These are phyloP conservation scores for Pangasius krempfi DNA, from an alignment of 2,797 vertebrate genomes.

Conservation along the genomic window DNA sequence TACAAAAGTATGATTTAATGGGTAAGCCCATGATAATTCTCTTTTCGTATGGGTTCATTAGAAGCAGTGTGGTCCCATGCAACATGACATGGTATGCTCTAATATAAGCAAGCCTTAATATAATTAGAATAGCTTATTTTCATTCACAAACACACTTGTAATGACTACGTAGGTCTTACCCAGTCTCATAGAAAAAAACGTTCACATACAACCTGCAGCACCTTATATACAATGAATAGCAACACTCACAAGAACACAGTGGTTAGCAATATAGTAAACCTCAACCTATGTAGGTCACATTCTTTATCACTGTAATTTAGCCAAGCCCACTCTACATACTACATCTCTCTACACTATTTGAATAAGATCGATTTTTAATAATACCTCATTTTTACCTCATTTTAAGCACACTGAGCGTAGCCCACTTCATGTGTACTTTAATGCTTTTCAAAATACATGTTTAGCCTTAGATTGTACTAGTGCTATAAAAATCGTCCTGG, in stretches of 20 bases:
- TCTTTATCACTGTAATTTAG: background rate
- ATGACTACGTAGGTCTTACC: background rate
- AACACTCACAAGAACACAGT: background rate
- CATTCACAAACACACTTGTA: background rate
- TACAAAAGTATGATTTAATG: constrained; percentile 65
- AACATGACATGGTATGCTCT: background rate
- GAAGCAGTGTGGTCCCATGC: constrained; percentile 32
- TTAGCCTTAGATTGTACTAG: background rate
- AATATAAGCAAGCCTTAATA: constrained; percentile 2
- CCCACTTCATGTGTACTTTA: background rate
- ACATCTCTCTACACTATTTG: background rate
- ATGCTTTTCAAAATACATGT: background rate
- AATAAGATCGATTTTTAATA: background rate
- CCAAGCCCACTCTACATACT: background rate
- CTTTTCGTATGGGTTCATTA: constrained; percentile 23
- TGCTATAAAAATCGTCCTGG: background rate
- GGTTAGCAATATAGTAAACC: background rate
- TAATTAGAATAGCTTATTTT: background rate
- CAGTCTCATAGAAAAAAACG: background rate
- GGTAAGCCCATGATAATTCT: constrained; percentile 25
- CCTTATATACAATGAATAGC: background rate
- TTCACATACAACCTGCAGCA: background rate
- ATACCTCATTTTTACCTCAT: background rate
- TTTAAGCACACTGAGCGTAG: background rate
- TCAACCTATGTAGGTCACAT: background rate